These are phyloP conservation scores for Zaprionus lineosus DNA, from an alignment of 2,888 invertebrate genomes.

Conservation along the genomic window DNA sequence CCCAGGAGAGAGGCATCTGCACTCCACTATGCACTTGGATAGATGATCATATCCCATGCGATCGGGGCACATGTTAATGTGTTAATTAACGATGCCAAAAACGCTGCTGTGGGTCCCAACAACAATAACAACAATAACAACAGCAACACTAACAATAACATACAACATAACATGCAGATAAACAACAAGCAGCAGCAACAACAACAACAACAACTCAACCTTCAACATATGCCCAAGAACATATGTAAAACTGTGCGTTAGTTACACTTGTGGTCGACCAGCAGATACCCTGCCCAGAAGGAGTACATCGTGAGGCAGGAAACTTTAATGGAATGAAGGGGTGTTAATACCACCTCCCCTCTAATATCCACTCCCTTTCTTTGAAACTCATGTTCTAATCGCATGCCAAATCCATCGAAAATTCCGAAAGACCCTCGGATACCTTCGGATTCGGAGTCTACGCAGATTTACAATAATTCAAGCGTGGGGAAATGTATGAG, in stretches of 20 bases:
- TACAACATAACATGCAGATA: conserved; percentile 38
- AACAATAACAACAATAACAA: conserved; percentile 34
- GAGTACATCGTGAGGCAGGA: too few species aligned
- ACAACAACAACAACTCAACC: conserved; percentile 16
- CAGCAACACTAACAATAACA: conserved; percentile 20
- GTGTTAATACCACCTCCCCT: too few species aligned
- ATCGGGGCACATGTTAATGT: conserved; percentile 79
- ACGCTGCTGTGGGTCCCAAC: conserved; percentile 77
- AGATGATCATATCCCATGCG: neutral
- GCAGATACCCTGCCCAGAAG: conserved; percentile 23
- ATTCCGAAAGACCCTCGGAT: too few species aligned
- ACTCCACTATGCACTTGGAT: conserved; percentile 4
- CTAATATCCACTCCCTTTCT: too few species aligned
- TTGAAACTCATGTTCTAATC: too few species aligned
- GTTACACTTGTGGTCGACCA: conserved; percentile 3
- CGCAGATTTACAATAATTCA: conserved; percentile 38
- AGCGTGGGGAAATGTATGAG: conserved; percentile 9
- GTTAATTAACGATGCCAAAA: conserved; percentile 80
- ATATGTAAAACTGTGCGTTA: neutral
- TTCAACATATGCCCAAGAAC: conserved; percentile 39
- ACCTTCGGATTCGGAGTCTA: too few species aligned
- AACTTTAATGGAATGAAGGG: too few species aligned
- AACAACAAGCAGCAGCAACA: conserved; percentile 32
- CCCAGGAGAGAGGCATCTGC: too few species aligned
- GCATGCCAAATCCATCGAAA: too few species aligned